Base-by-base conservation (phyloP, 1,140 invertebrate genomes). In the Pissodes strobi region DNA sequence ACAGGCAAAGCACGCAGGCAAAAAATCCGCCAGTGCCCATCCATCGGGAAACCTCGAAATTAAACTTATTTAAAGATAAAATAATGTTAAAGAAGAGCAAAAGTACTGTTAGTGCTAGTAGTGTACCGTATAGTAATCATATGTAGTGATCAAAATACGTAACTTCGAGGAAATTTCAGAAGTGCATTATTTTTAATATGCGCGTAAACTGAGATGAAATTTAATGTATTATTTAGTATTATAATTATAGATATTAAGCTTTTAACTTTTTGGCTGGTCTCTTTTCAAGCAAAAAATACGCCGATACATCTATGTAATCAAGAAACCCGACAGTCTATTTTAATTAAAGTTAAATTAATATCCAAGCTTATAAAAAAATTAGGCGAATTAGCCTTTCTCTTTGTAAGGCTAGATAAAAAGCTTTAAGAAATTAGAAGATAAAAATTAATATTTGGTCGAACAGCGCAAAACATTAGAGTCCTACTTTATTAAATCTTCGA, bases 71-170 rank as follows among this genome's bases (percentile, higher is more conserved):
- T 51, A 68, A 70, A 37, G 66, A 71, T 37, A 73, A 71, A 49
- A 65, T 73, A 4, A 67, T 64, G 41, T 25, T 71, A 45, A 69
- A 66, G 53, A 69, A 69, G 37, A 69, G 67, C 46, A 73, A 72
- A 61, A 73, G 70, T 61, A 70, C 59, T 49, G 25, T 68, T 6
- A 64, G 65, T 53, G 25, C 68, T 30, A 56, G 60, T 51, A 66
- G 51, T 64, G 38, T 68, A 57, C 68, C 67, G n/a, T 51, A 65
- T 21, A 69, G 21, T 41, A 65, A 66, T 57, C 38, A 69, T 46
- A 69, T 69, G 41, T 68, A 65, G 25, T 57, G 43, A n/a, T n/a
- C n/a, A n/a, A n/a, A n/a, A 21, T 18, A 46, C 3, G 13, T 15
- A 8, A 10, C 1, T 3, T 45, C 17, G 17, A 45, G 15, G 13